Evolutionary conservation across 2,113 vertebrate genomes (phyloP), one percentile per base, ranked within the genome.

Genomic region (Lepisosteus oculatus): DNA sequence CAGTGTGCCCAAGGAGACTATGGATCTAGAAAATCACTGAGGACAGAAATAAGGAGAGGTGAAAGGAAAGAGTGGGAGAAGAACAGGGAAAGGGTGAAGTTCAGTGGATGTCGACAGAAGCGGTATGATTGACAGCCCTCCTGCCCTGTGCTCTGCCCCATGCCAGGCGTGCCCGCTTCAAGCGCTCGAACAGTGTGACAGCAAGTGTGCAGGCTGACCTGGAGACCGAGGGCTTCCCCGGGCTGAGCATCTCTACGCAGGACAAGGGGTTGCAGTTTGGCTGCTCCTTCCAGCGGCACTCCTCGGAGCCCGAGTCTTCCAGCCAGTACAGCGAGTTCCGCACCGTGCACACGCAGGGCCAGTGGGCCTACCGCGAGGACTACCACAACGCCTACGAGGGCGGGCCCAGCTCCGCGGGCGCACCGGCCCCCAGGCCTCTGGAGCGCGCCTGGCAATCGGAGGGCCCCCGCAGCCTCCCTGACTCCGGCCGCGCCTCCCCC

Each of bases 101-200:
- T 17, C 0, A 17, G 29, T 29, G 29, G 29, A 29, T 29, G 29
- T 29, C 29, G 1, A 29, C 29, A 29, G 29, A 29, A 29, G 29
- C 29, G 29, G 29, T 29, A 29, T 29, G 29, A 29, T 29, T 29
- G 29, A 29, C 29, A 29, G 29, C 29, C 29, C 42, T 76, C 14
- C n/a, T 9, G 6, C 15, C 3, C 65, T 41, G 51, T 64, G 44
- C 9, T 7, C 55, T 14, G 44, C 45, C 43, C 61, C 59, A 70
- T 80, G 76, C 55, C 85, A 99, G 97, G 83, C 91, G 95, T 44
- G 94, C 97, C 0, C 93, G 97, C 67, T 97, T 99, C 92, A 99
- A 97, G 85, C 96, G 96, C 81, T 99, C 97, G 86, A 99, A 99
- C 90, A 99, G 97, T 0, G 97, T 99, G 86, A 99, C 97, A 0